Conservation (phyloP, 2,888 invertebrate species). For the Bimastos eiseni region DNA sequence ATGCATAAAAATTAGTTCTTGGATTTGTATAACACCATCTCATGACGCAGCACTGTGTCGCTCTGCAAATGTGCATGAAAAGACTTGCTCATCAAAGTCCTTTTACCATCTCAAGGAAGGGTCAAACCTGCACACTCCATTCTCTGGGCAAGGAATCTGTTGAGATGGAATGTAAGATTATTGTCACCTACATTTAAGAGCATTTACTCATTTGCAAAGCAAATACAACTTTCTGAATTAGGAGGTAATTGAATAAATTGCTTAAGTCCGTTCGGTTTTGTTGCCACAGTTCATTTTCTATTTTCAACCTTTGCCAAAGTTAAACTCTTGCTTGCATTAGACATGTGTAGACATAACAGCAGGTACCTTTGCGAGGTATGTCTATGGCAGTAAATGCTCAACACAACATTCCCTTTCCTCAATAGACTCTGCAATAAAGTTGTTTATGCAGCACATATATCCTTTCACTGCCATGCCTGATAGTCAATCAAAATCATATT, state of each 20-base stretch:
- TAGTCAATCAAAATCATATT: slow-evolving; percentile 9
- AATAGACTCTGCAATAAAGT: not conserved
- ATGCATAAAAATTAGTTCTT: not conserved
- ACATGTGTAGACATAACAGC: not conserved
- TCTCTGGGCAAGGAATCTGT: not conserved
- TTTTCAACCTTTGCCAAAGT: not conserved
- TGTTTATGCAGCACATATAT: too few relatives aligned
- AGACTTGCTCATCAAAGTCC: not conserved
- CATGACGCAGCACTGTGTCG: not conserved
- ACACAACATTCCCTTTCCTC: not conserved
- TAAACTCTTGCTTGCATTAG: not conserved
- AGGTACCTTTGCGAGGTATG: not conserved
- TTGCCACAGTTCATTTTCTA: not conserved
- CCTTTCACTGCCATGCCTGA: too few relatives aligned
- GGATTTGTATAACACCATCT: not conserved
- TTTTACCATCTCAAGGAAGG: not conserved
- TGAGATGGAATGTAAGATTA: slow-evolving; percentile 20
- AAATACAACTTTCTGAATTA: not conserved
- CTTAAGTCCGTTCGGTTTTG: not conserved
- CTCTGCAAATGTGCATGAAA: not conserved
- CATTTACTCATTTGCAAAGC: not conserved
- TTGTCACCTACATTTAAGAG: not conserved
- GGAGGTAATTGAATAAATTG: not conserved
- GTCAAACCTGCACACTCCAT: not conserved
- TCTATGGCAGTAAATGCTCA: not conserved